Conservation (phyloP, 1,140 invertebrate species). For the Zaprionus camerounensis region DNA sequence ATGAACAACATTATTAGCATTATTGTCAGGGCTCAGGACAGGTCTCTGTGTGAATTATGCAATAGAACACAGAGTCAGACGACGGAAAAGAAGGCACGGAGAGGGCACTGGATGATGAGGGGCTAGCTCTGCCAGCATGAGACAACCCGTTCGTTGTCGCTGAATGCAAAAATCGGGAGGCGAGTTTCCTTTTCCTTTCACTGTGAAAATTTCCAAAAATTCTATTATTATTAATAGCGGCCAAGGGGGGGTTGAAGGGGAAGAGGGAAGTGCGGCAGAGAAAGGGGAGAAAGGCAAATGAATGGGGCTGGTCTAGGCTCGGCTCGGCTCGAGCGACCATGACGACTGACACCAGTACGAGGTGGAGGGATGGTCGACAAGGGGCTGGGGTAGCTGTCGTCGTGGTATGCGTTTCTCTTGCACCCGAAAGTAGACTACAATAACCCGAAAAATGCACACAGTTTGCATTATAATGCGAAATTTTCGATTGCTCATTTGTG, state of each 20-base stretch:
- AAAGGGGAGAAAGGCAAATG: slow-evolving; percentile 32
- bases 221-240: slow-evolving; percentile 81
- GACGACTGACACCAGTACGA: slow-evolving; percentile 56
- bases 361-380: neutral
- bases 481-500: slow-evolving; percentile 83
- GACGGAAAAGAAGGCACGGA: neutral
- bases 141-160: slow-evolving; percentile 42
- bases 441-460: slow-evolving; percentile 82
- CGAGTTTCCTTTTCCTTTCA: slow-evolving; percentile 76
- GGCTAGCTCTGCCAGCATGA: neutral
- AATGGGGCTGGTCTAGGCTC: slow-evolving; percentile 31
- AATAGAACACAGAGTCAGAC: slow-evolving; percentile 32
- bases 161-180: slow-evolving; percentile 78
- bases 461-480: slow-evolving; percentile 83
- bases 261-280: neutral
- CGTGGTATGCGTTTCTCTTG: slow-evolving; percentile 76
- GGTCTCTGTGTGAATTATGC: slow-evolving; percentile 41
- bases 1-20: slow-evolving; percentile 50
- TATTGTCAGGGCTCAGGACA: slow-evolving; percentile 38
- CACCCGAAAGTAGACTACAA: slow-evolving; percentile 67
- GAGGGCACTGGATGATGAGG: neutral
- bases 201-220: slow-evolving; percentile 78
- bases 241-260: neutral
- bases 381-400: slow-evolving; percentile 21
- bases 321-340: slow-evolving; percentile 53